Base-by-base conservation (phyloP, 2,113 vertebrate genomes). In the Heptranchias perlo region DNA sequence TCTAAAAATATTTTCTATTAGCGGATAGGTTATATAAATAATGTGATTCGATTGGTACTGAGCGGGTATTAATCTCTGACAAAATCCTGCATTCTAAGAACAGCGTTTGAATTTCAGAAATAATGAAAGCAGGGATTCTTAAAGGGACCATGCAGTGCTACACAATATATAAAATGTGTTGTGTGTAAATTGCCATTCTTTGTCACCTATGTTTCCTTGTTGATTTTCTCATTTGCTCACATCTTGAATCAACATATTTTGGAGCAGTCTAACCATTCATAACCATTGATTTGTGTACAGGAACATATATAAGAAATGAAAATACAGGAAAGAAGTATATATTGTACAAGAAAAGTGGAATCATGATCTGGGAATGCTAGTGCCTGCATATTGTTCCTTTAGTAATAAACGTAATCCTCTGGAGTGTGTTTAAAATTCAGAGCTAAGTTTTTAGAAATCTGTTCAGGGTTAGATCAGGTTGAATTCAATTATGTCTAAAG, bases 1-100 rank as follows among this genome's bases (percentile, higher is more conserved):
- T 95, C 94, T 95, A 95, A 95, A 95, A 95, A 95, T 69, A 95
- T 95, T 95, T 73, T 95, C 94, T 69, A 95, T 95, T 95, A 69
- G 94, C 13, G 92, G 94, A 52, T 67, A 95, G 94, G 73, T 95
- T 95, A 95, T 95, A 95, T 67, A 95, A 95, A 69, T 95, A 95
- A 95, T 69, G 65, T 95, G 94, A 95, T 91, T 91, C 31, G 52
- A 91, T 95, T 67, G 65, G 94, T 95, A 95, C 94, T 95, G 65
- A 47, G 44, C 31, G 65, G 47, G 65, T 52, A 95, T 95, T 95
- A 95, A 95, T 69, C 94, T 69, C 65, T 73, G 44, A 52, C 65
- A 69, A 95, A 95, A 95, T 95, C 94, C 94, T 44, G 65, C 25
- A 95, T 47, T 95, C 94, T 95, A 31, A 95, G 94, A 95, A 69